phyloP scores from a whole-genome alignment of 2,888 invertebrate genomes.

The Nymphalis polychloros region DNA sequence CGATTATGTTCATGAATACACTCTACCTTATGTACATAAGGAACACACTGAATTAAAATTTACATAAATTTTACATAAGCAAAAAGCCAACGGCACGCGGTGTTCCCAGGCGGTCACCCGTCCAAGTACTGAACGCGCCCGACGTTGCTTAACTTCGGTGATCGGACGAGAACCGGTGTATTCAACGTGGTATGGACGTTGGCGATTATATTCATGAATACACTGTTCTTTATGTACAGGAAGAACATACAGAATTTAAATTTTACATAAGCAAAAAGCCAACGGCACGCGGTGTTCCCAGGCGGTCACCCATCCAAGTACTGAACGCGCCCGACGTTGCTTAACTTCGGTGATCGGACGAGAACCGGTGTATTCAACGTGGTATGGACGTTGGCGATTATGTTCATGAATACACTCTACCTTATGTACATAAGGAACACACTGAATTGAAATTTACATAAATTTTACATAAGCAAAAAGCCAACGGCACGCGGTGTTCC shows the following conservation, averaged over 20 bases:
- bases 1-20: too few species aligned
- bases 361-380: constrained; percentile 75
- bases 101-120: constrained; percentile 60
- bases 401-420: too few species aligned
- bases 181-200: constrained; percentile 73
- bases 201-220: too few species aligned
- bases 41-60: too few species aligned
- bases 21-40: too few species aligned
- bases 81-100: constrained; percentile 39
- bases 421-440: too few species aligned
- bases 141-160: constrained; percentile 77
- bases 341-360: constrained; percentile 79
- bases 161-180: constrained; percentile 77
- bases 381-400: constrained; percentile 62
- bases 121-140: constrained; percentile 77
- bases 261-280: constrained; percentile 32
- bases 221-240: too few species aligned
- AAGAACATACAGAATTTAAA: too few species aligned
- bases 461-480: constrained; percentile 37
- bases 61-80: too few species aligned
- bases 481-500: constrained; percentile 41
- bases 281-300: constrained; percentile 41
- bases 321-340: constrained; percentile 75
- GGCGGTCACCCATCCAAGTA: constrained; percentile 74
- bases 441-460: too few species aligned